Evolutionary conservation across 2,797 vertebrate species (phyloP).

Genomic region (Bryconaethiops microstoma): DNA sequence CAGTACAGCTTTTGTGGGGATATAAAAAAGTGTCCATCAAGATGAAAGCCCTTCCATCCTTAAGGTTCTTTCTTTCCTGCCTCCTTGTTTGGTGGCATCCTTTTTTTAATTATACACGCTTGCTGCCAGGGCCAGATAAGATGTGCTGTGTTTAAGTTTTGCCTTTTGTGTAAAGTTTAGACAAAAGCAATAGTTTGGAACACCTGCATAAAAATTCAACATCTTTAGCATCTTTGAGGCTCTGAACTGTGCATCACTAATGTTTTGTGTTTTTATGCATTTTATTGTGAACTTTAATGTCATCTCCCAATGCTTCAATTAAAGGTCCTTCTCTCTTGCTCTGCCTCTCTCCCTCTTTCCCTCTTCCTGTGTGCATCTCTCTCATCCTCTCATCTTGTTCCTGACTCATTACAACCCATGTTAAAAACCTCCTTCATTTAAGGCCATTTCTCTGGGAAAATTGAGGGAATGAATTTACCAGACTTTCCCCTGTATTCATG

Average conservation of each 20-base stretch:
- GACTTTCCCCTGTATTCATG: slow-evolving; percentile 30
- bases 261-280: slow-evolving; percentile 37
- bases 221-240: slow-evolving; percentile 4
- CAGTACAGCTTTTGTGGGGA: slow-evolving; percentile 39
- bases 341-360: neutral
- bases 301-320: slow-evolving; percentile 20
- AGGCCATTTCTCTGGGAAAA: slow-evolving; percentile 24
- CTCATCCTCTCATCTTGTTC: slow-evolving; percentile 46
- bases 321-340: slow-evolving; percentile 2
- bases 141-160: neutral
- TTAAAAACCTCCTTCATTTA: slow-evolving; percentile 36
- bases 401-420: slow-evolving; percentile 44
- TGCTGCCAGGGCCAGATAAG: neutral
- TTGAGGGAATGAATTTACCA: slow-evolving; percentile 29
- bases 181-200: slow-evolving; percentile 14
- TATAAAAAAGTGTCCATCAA: slow-evolving; percentile 39
- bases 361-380: slow-evolving; percentile 13
- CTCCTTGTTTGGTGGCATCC: neutral
- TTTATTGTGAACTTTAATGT: slow-evolving; percentile 40
- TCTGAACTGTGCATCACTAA: slow-evolving; percentile 6
- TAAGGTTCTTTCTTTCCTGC: neutral
- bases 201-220: slow-evolving; percentile 16
- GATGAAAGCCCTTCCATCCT: neutral
- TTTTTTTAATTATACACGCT: slow-evolving; percentile 6
- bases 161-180: neutral